Evolutionary conservation across 2,888 invertebrate genomes (phyloP), one percentile per base, ranked within the genome.

Genomic region (Azorinus chamasolen): DNA sequence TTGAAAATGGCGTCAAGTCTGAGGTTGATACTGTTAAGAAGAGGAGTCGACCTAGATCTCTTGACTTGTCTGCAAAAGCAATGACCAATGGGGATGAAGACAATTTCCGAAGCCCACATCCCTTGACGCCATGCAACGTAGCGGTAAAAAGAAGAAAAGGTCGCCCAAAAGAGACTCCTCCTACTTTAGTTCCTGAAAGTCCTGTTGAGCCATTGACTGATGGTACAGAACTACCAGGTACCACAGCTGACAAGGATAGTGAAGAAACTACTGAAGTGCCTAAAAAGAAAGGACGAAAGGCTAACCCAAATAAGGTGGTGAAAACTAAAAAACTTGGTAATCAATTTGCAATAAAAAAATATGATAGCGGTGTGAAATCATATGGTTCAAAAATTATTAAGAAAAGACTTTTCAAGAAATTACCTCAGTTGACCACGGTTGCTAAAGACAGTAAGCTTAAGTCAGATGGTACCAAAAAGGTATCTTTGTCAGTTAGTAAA

Each of bases 161-260:
- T n/a, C 45, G 80, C 41, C 80, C 80, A 14, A 80, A 80, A 48
- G 76, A 80, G 61, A 80, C 80, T 1, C 80, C 80, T 8, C 80
- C 80, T n/a, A 73, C 73, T 3, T 55, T 80, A 41, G 69, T 64
- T 41, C 70, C 74, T 16, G 79, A 79, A 50, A 57, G 61, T 22
- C 70, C 79, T 12, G 64, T 73, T 16, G 66, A 57, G 14, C n/a
- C 51, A 10, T 25, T 22, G 3, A 53, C 32, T 32, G 32, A 32
- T 32, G 32, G 32, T 45, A 16, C 6, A 5, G 20, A 20, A 18
- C 3, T 45, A 5, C 14, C 45, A 4, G 45, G 14, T 18, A 45
- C 14, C 4, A 14, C n/a, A 45, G 20, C 14, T 16, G n/a, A 16
- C 8, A 25, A 2, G 5, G 25, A 53, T 16, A 27, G 14, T 55